A percentile compares a stretch with the other conserved stretches of the same genome.
Evolutionary conservation across 2,113 vertebrate species (phyloP).

Genomic region (Gasterosteus nipponicus): DNA sequence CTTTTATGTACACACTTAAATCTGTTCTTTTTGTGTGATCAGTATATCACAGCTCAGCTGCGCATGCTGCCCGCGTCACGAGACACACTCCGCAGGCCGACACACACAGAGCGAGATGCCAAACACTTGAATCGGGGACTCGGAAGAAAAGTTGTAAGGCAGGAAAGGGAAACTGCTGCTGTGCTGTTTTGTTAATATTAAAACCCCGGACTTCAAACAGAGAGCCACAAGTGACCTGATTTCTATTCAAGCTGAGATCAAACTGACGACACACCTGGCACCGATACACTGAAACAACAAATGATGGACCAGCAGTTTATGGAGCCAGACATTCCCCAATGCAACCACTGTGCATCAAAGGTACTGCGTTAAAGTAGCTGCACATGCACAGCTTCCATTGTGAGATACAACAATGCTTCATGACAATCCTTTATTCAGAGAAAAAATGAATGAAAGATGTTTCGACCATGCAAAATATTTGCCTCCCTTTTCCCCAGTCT

Average conservation of each 20-base stretch:
- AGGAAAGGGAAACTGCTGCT: conserved; percentile 17
- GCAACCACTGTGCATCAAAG: conserved; percentile 7
- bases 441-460: background rate
- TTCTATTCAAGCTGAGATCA: conserved; percentile 38
- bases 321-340: background rate
- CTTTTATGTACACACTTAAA: conserved; percentile 32
- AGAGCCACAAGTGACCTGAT: conserved; percentile 1
- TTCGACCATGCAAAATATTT: background rate
- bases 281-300: conserved; percentile 13
- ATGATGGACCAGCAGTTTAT: conserved; percentile 4
- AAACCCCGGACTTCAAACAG: conserved; percentile 30
- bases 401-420: too few relatives aligned
- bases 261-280: conserved; percentile 26
- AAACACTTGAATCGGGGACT: conserved; percentile 25
- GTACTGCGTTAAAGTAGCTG: background rate
- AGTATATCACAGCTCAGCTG: conserved; percentile 44
- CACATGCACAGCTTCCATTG: background rate
- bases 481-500: conserved; percentile 10
- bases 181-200: conserved; percentile 30
- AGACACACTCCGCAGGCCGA: background rate
- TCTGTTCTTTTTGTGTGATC: conserved; percentile 35
- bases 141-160: background rate
- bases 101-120: conserved; percentile 26
- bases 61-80: conserved; percentile 18
- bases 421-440: background rate